These are phyloP conservation scores for Agelastica alni DNA, from an alignment of 2,888 invertebrate genomes.

Conservation along the genomic window DNA sequence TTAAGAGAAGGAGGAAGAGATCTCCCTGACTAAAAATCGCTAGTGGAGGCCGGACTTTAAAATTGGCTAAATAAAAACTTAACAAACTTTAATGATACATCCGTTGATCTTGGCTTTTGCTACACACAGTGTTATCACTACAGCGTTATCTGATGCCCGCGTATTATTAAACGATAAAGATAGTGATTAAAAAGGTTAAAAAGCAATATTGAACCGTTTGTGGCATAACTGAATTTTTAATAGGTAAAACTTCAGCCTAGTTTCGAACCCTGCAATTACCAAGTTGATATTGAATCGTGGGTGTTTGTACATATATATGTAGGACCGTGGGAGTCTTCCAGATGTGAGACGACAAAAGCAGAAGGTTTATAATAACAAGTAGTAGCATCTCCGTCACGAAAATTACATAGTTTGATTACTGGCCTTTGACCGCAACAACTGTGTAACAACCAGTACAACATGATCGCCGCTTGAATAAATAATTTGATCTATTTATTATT, in stretches of 20 bases:
- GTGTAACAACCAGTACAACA: constrained; percentile 44
- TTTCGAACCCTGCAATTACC: constrained; percentile 18
- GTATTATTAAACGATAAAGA: not conserved
- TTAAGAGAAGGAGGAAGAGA: too few relatives aligned
- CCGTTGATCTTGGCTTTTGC: too few relatives aligned
- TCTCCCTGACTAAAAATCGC: too few relatives aligned
- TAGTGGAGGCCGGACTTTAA: too few relatives aligned
- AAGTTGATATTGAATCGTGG: constrained; percentile 36
- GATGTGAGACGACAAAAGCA: constrained; percentile 29
- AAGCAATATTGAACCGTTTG: not conserved
- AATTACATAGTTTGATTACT: constrained; percentile 44
- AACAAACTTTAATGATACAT: too few relatives aligned
- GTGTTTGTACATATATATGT: constrained; percentile 37
- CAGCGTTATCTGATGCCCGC: too few relatives aligned
- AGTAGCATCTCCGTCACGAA: constrained; percentile 36
- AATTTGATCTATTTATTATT: constrained; percentile 31
- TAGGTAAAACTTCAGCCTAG: constrained; percentile 3
- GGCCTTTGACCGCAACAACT: constrained; percentile 49
- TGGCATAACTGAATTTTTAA: constrained; percentile 9
- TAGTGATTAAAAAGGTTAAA: not conserved
- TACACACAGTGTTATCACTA: too few relatives aligned
- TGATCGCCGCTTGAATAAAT: constrained; percentile 41
- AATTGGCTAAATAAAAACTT: too few relatives aligned
- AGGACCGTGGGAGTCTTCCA: constrained; percentile 34
- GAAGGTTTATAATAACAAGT: constrained; percentile 31